Percentiles rank a stretch among this genome's conserved stretches.
Evolutionary conservation across 64 coral and sea anemone genomes (phyloP).

Genomic region (Porites australiensis): DNA sequence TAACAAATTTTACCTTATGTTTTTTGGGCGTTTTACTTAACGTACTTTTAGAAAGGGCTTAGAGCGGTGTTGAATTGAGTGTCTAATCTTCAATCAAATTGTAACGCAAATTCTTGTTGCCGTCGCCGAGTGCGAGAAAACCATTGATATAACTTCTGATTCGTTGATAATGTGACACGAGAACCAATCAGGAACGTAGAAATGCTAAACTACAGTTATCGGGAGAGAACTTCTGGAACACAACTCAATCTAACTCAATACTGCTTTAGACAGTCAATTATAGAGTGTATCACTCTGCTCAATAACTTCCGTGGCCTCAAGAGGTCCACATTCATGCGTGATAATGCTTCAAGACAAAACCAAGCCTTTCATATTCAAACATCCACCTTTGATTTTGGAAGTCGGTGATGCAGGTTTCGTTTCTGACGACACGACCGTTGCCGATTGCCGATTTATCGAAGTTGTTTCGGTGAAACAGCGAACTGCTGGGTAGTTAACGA

Average conservation of each 20-base stretch:
- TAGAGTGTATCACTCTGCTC: slow-evolving; percentile 32
- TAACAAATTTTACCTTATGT: not conserved
- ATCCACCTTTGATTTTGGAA: not conserved
- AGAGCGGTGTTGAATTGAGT: too few species aligned
- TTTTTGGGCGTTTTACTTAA: not conserved
- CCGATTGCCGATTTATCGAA: not conserved
- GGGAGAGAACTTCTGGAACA: too few species aligned
- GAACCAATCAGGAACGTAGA: too few species aligned
- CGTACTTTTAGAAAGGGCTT: not conserved
- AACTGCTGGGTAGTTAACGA: not conserved
- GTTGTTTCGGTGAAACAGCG: not conserved
- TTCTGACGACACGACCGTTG: not conserved
- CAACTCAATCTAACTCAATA: too few species aligned
- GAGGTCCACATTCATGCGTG: slow-evolving; percentile 14
- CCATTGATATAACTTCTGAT: too few species aligned
- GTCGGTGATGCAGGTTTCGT: not conserved
- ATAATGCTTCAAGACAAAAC: not conserved
- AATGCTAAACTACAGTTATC: too few species aligned
- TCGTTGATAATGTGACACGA: too few species aligned
- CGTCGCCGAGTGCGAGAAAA: too few species aligned
- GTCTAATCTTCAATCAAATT: too few species aligned
- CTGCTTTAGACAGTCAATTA: not conserved
- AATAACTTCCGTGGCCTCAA: not conserved
- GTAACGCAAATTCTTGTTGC: too few species aligned
- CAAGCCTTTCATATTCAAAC: not conserved